Base-by-base conservation (phyloP, 2,113 vertebrate genomes). In the Heterotis niloticus region DNA sequence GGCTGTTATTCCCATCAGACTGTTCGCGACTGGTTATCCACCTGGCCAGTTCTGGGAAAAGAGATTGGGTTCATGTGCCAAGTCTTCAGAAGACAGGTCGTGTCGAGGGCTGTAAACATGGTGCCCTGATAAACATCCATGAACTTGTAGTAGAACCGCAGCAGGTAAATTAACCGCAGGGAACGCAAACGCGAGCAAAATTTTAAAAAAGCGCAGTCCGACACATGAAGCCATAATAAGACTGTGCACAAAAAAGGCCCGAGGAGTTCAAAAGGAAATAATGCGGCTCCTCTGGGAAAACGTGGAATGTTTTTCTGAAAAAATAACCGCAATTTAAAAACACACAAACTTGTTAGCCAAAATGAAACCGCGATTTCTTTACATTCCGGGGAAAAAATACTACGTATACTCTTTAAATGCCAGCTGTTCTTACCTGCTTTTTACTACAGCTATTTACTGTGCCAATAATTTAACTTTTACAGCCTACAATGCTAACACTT, bases 401-500 rank as follows among this genome's bases (percentile, higher is more conserved):
- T 18, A 57, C 52, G 24, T 18, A 74, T 28, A 54, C 24, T 18
- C 14, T 18, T 16, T 26, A 54, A 57, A 26, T 74, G 26, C 9
- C 71, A 74, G 54, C 54, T 57, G 71, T n/a, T 16, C 57, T 74
- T 59, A 59, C 71, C 54, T 74, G 54, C 26, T 26, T 73, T 73
- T 59, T 74, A 23, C 71, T 7, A 26, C 71, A 74, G 24, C 52
- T 74, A 57, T 74, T 74, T 74, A 74, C 71, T 18, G 52, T 54
- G 52, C 52, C 51, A 59, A 74, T 74, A 74, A 74, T 57, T 74
- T 74, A 23, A 28, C 54, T 74, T 74, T 74, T 59, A 74, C 71
- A 26, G 52, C 71, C 71, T 74, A 59, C 71, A 74, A 74, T 59
- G 71, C 71, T 74, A 74, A 74, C 71, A 74, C 71, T 74, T 74